Percentiles rank a stretch among this genome's conserved stretches.
Conservation (phyloP, 2,113 vertebrate genomes). For the Emydura subglobosa region DNA sequence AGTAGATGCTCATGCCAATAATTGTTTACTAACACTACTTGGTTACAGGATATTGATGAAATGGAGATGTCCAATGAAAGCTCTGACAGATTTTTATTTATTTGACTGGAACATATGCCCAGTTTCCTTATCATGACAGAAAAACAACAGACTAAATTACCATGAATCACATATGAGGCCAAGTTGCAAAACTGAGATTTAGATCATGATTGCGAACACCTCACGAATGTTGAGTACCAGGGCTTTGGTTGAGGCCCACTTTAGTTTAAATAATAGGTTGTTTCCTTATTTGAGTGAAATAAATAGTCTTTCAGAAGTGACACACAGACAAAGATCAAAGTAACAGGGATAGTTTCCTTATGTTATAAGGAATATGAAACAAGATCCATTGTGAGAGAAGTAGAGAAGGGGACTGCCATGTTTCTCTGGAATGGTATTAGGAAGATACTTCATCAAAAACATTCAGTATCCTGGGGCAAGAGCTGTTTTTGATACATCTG, state of each 20-base stretch:
- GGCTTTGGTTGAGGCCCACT: background rate
- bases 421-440: constrained; percentile 37
- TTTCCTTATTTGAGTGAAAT: background rate
- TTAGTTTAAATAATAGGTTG: background rate
- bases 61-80: background rate
- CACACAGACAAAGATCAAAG: background rate
- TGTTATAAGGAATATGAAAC: background rate
- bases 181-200: background rate
- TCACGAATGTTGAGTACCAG: background rate
- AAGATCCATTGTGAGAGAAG: background rate
- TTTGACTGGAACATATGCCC: background rate
- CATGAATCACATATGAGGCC: background rate
- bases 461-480: constrained; percentile 68
- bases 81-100: accelerated
- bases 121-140: background rate
- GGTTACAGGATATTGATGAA: background rate
- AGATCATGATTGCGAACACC: background rate
- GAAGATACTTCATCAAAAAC: constrained; percentile 69
- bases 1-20: background rate
- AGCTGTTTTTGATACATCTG: constrained; percentile 66
- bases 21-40: background rate
- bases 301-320: background rate
- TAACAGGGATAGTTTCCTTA: background rate
- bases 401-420: constrained; percentile 9
- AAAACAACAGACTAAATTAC: background rate